Conservation (phyloP, 2,888 invertebrate genomes). For the Pseudococcus jackbeardsleyi region DNA sequence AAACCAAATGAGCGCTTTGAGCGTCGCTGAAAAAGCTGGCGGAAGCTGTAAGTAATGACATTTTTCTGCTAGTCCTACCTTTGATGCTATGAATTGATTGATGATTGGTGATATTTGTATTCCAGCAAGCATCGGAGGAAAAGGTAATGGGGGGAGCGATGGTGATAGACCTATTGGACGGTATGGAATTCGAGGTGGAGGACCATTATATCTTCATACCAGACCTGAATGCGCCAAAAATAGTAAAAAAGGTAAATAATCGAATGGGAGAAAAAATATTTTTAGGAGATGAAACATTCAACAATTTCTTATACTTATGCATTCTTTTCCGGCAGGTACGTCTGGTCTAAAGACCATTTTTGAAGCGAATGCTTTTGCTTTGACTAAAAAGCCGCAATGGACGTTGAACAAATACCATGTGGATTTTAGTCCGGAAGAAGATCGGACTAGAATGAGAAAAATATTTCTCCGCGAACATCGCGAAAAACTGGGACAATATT, state of each 20-base stretch:
- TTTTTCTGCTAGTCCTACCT: too few relatives aligned
- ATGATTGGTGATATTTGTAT: too few relatives aligned
- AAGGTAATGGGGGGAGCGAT: too few relatives aligned
- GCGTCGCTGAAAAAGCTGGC: too few relatives aligned
- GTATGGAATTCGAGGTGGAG: not conserved
- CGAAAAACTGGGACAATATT: not conserved
- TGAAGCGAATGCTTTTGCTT: constrained; percentile 5
- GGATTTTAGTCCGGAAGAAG: constrained; percentile 81
- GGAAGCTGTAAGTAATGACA: too few relatives aligned
- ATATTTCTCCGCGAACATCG: constrained; percentile 74
- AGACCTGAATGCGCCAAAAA: not conserved
- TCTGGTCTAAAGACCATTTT: not conserved
- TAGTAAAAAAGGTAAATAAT: not conserved
- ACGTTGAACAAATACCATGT: constrained; percentile 82
- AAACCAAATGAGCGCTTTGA: too few relatives aligned
- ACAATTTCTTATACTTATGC: too few relatives aligned
- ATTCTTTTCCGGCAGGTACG: not conserved
- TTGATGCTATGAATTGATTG: too few relatives aligned
- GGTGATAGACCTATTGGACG: not conserved
- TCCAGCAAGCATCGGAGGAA: too few relatives aligned
- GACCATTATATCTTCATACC: not conserved
- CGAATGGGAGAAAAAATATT: not conserved
- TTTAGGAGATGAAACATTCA: too few relatives aligned
- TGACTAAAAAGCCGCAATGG: constrained; percentile 73
- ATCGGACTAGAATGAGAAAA: constrained; percentile 76